Evolutionary conservation across 2,797 vertebrate species (phyloP), one percentile per base, ranked within the genome.

Genomic region (Acanthurus leucopareius): DNA sequence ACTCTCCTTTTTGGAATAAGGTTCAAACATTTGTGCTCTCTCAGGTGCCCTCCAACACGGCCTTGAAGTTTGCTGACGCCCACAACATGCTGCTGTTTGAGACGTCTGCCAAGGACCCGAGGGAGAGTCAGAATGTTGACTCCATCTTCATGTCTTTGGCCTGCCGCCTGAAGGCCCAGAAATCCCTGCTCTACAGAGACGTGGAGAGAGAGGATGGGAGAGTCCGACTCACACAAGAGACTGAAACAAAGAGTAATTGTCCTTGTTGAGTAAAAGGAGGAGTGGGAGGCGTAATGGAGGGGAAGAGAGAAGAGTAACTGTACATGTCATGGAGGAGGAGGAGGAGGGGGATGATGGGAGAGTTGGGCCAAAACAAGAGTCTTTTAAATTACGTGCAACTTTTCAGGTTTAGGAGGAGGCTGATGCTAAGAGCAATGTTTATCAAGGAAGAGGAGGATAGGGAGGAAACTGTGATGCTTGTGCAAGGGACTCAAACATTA

Each of bases 31-130:
- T 13, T 17, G 3, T 64, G 19, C n/a, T 51, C 40, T 59, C 48
- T 20, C 96, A 99, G 92, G 98, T 99, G 64, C 97, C 98, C 15
- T 98, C 97, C 90, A 97, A 97, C 88, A 91, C 94, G 90, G 98
- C 98, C 2, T 90, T 98, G 78, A 98, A 98, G 92, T 99, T 99
- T 8, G 98, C 98, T 0, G 97, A 99, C 0, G 93, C 98, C 83
- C 97, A 99, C 92, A 98, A 98, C 94, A 98, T 99, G 98, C 96
- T 98, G 88, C 96, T 99, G 80, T 99, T 99, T 70, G 98, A 99
- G 93, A 99, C 98, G 2, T 99, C 98, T 0, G 98, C 98, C 82
- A 99, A 99, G 93, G 98, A 99, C 95, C 98, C 97, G n/a, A 95
- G 95, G 93, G 97, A 99, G 89, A 97, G 96, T 86, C 97, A 98